Evolutionary conservation across 2,113 vertebrate species (phyloP).

Genomic region (Marmota flaviventris): DNA sequence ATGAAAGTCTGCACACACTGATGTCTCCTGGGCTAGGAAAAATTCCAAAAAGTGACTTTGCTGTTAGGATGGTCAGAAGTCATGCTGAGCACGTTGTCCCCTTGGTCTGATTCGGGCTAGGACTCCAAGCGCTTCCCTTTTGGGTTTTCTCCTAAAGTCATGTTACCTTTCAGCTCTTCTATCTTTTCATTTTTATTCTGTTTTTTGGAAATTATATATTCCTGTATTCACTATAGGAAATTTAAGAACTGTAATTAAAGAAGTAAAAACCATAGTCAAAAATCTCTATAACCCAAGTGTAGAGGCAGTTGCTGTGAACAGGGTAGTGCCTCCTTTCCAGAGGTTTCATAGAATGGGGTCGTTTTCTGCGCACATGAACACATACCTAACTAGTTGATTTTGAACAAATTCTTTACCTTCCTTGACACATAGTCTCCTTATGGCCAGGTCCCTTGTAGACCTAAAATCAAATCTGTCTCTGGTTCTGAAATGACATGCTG

Average conservation of each 20-base stretch:
- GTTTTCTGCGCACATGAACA: not conserved
- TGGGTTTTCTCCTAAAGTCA: not conserved
- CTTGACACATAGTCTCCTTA: not conserved
- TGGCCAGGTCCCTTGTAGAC: not conserved
- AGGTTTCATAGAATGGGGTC: not conserved
- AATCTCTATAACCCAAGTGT: not conserved
- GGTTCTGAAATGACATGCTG: not conserved
- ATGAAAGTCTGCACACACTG: not conserved
- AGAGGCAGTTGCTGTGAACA: not conserved
- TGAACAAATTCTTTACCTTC: not conserved
- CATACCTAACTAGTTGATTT: not conserved
- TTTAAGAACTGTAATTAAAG: not conserved
- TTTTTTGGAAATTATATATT: not conserved
- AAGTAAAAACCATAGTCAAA: not conserved
- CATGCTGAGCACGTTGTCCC: accelerated
- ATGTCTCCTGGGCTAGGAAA: not conserved
- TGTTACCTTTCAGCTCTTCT: not conserved
- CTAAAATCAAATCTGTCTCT: not conserved
- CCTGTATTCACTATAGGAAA: not conserved
- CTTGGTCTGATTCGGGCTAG: not conserved
- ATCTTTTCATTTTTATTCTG: not conserved
- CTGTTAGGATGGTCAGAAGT: not conserved
- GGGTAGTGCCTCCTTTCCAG: not conserved
- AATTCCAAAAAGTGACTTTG: not conserved
- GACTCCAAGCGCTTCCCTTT: not conserved